Percentiles rank a stretch among this genome's conserved stretches.
phyloP scores from a whole-genome alignment of 2,113 vertebrate species.

The Brachypteracias leptosomus region DNA sequence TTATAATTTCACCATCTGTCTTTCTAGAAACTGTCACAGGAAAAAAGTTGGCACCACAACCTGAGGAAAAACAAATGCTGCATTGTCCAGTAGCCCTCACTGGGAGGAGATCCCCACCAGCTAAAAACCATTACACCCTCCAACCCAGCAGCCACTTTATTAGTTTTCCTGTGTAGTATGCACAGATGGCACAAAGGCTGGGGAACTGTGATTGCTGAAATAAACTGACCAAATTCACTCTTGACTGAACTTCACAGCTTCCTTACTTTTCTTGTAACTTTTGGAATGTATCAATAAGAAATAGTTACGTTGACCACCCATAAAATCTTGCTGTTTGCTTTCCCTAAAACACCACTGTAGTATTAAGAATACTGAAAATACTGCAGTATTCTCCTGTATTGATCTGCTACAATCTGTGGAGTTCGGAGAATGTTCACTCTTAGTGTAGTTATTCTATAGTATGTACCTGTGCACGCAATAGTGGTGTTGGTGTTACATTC shows the following conservation, averaged over 20 bases:
- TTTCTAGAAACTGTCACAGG: background rate
- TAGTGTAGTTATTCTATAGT: background rate
- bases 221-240: background rate
- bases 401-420: background rate
- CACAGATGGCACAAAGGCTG: background rate
- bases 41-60: background rate
- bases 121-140: background rate
- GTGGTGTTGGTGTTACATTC: background rate
- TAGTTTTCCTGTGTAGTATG: background rate
- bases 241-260: background rate
- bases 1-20: background rate
- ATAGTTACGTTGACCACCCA: background rate
- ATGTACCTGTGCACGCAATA: background rate
- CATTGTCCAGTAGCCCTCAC: background rate
- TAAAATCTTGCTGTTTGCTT: background rate
- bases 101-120: background rate
- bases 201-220: background rate
- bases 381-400: background rate
- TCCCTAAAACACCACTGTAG: background rate
- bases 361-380: background rate
- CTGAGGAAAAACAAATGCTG: background rate
- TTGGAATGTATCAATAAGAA: background rate
- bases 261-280: background rate
- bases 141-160: background rate
- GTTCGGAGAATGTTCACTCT: background rate